Percentiles rank a stretch among this genome's conserved stretches.
phyloP scores from a whole-genome alignment of 2,888 invertebrate species.

The Tenthredo scrophulariae region DNA sequence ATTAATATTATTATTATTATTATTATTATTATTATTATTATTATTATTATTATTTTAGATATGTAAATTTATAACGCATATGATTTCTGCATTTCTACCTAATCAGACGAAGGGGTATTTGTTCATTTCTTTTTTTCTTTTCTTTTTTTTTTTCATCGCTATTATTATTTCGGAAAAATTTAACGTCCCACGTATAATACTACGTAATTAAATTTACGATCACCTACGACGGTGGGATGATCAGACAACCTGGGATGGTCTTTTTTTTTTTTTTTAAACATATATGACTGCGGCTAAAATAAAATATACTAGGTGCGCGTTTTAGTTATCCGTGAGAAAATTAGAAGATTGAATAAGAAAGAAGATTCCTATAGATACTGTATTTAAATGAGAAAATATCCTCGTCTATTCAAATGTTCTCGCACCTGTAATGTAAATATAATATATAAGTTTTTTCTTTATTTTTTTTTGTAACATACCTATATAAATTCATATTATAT shows the following conservation, averaged over 20 bases:
- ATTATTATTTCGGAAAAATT: not conserved
- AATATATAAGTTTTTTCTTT: not conserved
- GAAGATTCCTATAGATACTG: not conserved
- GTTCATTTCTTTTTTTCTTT: not conserved
- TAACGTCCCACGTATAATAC: conserved; percentile 10
- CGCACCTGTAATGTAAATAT: conserved; percentile 36
- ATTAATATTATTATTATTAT: conserved; percentile 10
- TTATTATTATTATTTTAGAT: not conserved
- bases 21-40: conserved; percentile 57
- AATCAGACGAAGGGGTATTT: not conserved
- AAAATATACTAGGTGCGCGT: not conserved
- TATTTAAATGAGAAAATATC: not conserved
- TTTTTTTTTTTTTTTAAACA: not conserved
- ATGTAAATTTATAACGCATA: not conserved
- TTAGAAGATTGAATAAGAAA: not conserved
- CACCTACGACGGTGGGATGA: not conserved
- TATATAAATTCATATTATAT: too few species aligned
- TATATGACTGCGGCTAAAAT: not conserved
- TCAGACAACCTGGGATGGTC: not conserved
- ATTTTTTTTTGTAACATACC: not conserved
- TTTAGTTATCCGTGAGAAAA: conserved; percentile 1
- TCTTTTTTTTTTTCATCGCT: not conserved
- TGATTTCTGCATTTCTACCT: not conserved
- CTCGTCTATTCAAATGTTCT: not conserved
- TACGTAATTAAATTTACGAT: not conserved